Evolutionary conservation across 2,797 vertebrate species (phyloP), one percentile per base, ranked within the genome.

Genomic region (Picus viridis): DNA sequence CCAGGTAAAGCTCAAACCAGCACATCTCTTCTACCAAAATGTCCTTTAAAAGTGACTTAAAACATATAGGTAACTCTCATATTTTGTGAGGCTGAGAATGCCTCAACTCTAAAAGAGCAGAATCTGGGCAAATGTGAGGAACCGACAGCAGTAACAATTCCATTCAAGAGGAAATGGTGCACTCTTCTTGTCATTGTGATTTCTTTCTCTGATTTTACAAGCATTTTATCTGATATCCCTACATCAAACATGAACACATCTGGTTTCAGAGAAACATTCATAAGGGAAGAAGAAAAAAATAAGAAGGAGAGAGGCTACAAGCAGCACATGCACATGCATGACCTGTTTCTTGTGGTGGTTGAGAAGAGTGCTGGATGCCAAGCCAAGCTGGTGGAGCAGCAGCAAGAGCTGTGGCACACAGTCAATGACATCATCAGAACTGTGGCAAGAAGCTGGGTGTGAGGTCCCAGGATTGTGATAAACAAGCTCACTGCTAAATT

Each of bases 381-480:
- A 61, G 47, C 39, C 58, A 49, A n/a, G 36, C 51, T 62, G 51
- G 19, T 6, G 30, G 27, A 12, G 39, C 57, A 84, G 71, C 61
- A 87, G 19, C 1, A 2, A 78, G 54, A 86, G 70, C 56, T 72
- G 69, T 27, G 54, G 27, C 30, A 26, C 26, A 26, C 32, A 47
- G 36, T 20, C 12, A 1, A 58, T 58, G 34, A 24, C 4, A 5
- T 41, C 4, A 0, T 3, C 5, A 1, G 41, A 41, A 12, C 3
- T 36, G n/a, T 30, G 24, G 39, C 43, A 73, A 70, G 47, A 68
- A 73, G 53, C 39, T 49, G 26, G 1, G 15, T 41, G 13, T 19
- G 49, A 36, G 22, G 23, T 8, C 13, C 64, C 22, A 67, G 41
- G 39, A 39, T 39, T 39, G 39, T 39, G 39, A 39, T 11, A 39